Evolutionary conservation across 30 jellyfish, hydroid and myxozoan species (phyloP).

Genomic region (Calvadosia cruxmelitensis): DNA sequence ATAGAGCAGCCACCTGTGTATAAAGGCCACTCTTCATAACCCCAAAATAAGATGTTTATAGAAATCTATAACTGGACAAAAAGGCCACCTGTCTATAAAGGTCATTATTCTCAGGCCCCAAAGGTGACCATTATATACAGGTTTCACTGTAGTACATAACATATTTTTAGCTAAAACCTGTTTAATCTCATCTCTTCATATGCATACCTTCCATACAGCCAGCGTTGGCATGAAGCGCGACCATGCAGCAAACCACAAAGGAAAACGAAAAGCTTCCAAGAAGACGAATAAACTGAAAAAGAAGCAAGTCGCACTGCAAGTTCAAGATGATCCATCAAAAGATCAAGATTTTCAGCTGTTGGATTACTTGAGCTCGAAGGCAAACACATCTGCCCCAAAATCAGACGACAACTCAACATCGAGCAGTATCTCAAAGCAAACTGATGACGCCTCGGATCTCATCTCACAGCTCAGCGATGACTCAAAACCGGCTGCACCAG

Average conservation of each 20-base stretch:
- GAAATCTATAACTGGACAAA: too few relatives aligned
- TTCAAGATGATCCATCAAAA: background rate
- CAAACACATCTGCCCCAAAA: background rate
- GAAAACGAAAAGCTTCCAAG: background rate
- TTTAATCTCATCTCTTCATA: too few relatives aligned
- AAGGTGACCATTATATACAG: too few relatives aligned
- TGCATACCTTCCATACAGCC: too few relatives aligned
- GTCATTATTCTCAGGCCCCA: too few relatives aligned
- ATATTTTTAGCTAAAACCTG: too few relatives aligned
- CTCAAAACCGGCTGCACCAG: background rate
- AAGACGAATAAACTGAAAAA: background rate
- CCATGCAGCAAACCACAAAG: background rate
- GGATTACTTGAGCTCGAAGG: background rate
- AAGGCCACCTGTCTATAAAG: too few relatives aligned
- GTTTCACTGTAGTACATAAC: too few relatives aligned
- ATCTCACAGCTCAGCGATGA: background rate
- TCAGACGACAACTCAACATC: background rate
- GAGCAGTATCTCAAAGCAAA: background rate
- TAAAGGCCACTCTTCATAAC: too few relatives aligned
- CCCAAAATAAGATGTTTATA: too few relatives aligned
- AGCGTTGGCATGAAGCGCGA: background rate
- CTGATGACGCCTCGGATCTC: background rate
- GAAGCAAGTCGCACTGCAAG: background rate
- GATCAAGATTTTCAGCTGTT: background rate
- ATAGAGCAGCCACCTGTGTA: too few relatives aligned